Conservation (phyloP, 2,888 invertebrate genomes). For the Trachelus tabidus region DNA sequence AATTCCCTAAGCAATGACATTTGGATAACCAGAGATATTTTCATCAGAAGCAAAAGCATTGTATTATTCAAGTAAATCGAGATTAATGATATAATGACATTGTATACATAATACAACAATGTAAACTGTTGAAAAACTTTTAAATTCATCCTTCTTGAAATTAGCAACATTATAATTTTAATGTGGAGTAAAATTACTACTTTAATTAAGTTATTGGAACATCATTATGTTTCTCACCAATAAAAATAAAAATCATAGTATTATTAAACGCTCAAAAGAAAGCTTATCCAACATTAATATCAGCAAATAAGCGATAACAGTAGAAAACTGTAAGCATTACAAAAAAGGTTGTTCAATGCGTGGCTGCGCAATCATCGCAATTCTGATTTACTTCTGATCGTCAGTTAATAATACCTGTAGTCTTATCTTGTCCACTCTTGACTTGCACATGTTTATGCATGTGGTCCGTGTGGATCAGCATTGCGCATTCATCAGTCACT, state of each 20-base stretch:
- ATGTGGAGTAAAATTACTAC: neutral
- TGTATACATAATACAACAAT: neutral
- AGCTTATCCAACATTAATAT: neutral
- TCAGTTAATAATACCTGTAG: constrained; percentile 47
- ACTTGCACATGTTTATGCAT: constrained; percentile 57
- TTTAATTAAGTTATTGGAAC: too few species aligned
- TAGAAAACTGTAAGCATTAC: neutral
- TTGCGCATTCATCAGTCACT: constrained; percentile 79
- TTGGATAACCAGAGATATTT: neutral
- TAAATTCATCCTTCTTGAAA: neutral
- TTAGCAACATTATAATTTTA: neutral
- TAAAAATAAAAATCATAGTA: neutral
- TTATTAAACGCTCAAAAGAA: neutral
- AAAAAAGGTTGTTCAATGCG: neutral
- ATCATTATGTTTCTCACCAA: neutral
- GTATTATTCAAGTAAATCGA: neutral
- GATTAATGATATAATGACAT: neutral
- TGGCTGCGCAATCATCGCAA: neutral
- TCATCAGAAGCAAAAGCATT: neutral
- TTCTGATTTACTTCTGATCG: neutral
- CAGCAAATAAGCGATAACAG: neutral
- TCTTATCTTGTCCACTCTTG: constrained; percentile 56
- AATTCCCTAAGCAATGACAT: neutral
- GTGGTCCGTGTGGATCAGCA: constrained; percentile 71
- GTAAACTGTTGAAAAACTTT: neutral